These are phyloP conservation scores for Heliconius himera DNA, from an alignment of 1,140 invertebrate genomes.

Conservation along the genomic window DNA sequence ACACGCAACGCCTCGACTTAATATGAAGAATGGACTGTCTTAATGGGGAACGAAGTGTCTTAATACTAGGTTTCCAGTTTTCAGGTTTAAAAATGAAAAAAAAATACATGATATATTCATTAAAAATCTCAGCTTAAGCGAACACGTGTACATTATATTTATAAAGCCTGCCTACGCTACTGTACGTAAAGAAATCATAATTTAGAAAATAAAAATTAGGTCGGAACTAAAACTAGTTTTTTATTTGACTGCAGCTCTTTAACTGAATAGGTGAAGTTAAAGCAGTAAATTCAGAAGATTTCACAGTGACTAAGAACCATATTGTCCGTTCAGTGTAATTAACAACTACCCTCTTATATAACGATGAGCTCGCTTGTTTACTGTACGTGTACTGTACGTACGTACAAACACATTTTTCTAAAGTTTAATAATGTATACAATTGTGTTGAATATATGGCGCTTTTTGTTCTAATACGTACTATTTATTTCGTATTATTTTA, in stretches of 20 bases:
- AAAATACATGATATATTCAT: background rate
- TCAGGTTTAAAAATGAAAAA: too few relatives aligned
- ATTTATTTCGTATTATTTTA: too few relatives aligned
- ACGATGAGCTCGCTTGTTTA: background rate
- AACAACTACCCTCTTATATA: background rate
- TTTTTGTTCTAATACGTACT: too few relatives aligned
- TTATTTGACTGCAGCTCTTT: conserved; percentile 4
- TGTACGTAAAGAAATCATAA: background rate
- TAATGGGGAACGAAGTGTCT: too few relatives aligned
- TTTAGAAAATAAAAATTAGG: conserved; percentile 9
- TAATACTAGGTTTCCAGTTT: too few relatives aligned
- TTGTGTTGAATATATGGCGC: background rate
- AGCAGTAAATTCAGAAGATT: conserved; percentile 2
- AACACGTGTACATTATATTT: background rate
- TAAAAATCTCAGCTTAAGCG: background rate
- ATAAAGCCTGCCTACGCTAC: background rate
- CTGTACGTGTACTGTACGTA: background rate
- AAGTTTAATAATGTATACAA: background rate
- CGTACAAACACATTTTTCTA: background rate
- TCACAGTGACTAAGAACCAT: background rate
- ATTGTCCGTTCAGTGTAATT: background rate
- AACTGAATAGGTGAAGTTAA: background rate
- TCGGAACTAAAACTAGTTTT: background rate
- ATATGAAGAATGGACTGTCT: too few relatives aligned
- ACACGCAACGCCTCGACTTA: too few relatives aligned